phyloP scores from a whole-genome alignment of 2,888 invertebrate species.

The Drosophila parthenogenetica region DNA sequence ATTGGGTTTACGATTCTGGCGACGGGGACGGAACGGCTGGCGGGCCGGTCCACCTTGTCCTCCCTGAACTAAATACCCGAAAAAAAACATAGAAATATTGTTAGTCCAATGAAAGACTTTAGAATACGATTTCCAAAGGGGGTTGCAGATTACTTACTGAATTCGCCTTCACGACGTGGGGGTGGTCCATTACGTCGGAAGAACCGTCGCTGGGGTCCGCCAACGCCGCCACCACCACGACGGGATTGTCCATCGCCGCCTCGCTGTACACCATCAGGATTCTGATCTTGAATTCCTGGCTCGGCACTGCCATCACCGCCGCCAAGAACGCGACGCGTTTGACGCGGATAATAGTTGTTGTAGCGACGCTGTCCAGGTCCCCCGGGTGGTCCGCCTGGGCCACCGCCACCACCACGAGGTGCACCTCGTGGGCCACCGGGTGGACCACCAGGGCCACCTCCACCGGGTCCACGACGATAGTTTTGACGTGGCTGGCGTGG shows the following conservation, averaged over 20 bases:
- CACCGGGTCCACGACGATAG: conserved; percentile 78
- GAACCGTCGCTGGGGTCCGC: conserved; percentile 87
- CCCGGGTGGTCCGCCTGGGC: conserved; percentile 66
- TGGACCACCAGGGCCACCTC: conserved; percentile 64
- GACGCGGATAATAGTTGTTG: conserved; percentile 82
- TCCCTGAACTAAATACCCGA: conserved; percentile 56
- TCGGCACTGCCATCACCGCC: conserved; percentile 82
- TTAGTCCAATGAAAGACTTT: background rate
- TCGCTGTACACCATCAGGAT: conserved; percentile 85
- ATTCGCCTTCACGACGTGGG: conserved; percentile 82
- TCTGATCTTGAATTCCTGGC: conserved; percentile 83
- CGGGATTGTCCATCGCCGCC: conserved; percentile 78
- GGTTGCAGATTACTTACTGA: conserved; percentile 62
- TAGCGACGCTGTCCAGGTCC: conserved; percentile 74
- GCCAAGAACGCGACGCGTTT: conserved; percentile 75
- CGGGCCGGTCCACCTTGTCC: conserved; percentile 85
- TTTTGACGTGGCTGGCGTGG: conserved; percentile 77
- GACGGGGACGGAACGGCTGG: conserved; percentile 79
- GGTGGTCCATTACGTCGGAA: conserved; percentile 88
- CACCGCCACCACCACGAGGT: conserved; percentile 63
- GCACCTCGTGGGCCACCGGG: conserved; percentile 69
- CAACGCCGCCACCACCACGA: conserved; percentile 75
- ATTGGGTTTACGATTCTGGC: conserved; percentile 83
- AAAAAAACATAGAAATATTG: background rate
- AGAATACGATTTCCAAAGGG: background rate